These are phyloP conservation scores for Sicus ferrugineus DNA, from an alignment of 2,888 invertebrate genomes.

Conservation along the genomic window DNA sequence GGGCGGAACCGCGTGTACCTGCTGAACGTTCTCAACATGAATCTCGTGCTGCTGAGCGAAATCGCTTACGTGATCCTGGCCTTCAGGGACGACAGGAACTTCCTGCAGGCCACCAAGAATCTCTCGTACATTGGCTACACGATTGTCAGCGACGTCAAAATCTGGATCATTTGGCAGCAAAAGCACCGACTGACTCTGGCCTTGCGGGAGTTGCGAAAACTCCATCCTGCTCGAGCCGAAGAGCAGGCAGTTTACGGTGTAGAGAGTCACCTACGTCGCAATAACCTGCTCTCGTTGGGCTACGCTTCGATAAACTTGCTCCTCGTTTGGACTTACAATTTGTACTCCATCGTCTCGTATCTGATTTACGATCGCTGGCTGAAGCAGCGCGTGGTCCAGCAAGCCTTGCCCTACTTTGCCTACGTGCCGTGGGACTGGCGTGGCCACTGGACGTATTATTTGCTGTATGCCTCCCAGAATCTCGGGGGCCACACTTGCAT, in stretches of 20 bases:
- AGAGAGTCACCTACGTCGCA: slow-evolving; percentile 37
- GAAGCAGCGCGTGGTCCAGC: slow-evolving; percentile 41
- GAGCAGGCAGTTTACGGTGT: slow-evolving; percentile 44
- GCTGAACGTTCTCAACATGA: slow-evolving; percentile 49
- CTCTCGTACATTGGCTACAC: slow-evolving; percentile 54
- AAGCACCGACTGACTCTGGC: slow-evolving; percentile 46
- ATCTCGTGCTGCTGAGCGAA: slow-evolving; percentile 48
- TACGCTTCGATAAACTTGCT: slow-evolving; percentile 50
- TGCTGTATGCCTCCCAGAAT: slow-evolving; percentile 49
- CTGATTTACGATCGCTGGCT: slow-evolving; percentile 49
- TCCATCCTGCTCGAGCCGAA: slow-evolving; percentile 47
- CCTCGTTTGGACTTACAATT: slow-evolving; percentile 57
- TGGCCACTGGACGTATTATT: slow-evolving; percentile 47
- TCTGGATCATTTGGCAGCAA: slow-evolving; percentile 49
- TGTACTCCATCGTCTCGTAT: slow-evolving; percentile 50
- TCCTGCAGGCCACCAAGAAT: slow-evolving; percentile 55
- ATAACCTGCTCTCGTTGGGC: slow-evolving; percentile 45
- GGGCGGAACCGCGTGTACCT: slow-evolving; percentile 43
- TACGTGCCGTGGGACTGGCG: slow-evolving; percentile 56
- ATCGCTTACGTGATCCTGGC: slow-evolving; percentile 50
- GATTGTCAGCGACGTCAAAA: slow-evolving; percentile 52
- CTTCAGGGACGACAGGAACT: slow-evolving; percentile 48
- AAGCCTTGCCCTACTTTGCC: slow-evolving; percentile 50
- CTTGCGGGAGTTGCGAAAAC: slow-evolving; percentile 44
- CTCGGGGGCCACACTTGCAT: slow-evolving; percentile 52